Evolutionary conservation across 1,140 invertebrate species (phyloP).

Genomic region (Hylaeus volcanicus): DNA sequence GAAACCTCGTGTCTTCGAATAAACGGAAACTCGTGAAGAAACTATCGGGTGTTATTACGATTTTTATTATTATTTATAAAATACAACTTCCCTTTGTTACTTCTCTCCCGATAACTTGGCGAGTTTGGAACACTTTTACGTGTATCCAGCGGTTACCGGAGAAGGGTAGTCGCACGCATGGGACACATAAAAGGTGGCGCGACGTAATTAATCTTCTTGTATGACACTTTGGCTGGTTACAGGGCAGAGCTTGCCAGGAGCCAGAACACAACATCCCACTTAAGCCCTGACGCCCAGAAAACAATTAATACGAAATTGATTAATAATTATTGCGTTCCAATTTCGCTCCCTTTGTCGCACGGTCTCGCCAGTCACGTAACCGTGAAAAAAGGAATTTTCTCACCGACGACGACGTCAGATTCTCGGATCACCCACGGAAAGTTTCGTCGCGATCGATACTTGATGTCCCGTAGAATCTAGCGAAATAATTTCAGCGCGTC

Average conservation of each 20-base stretch:
- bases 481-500: neutral
- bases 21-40: neutral
- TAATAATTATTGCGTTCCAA: constrained; percentile 71
- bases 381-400: constrained; percentile 35
- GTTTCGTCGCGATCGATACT: neutral
- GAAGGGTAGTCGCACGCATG: constrained; percentile 55
- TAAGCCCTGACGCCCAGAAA: constrained; percentile 68
- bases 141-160: constrained; percentile 52
- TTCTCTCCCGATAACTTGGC: constrained; percentile 23
- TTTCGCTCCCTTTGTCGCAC: constrained; percentile 49
- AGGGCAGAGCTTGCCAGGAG: constrained; percentile 68
- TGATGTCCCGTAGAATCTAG: neutral
- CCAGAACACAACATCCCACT: constrained; percentile 75
- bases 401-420: neutral
- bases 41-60: neutral
- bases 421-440: neutral
- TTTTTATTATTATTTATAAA: neutral
- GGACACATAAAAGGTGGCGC: constrained; percentile 59
- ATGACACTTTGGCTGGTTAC: constrained; percentile 72
- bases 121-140: constrained; percentile 34
- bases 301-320: constrained; percentile 77
- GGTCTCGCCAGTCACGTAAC: constrained; percentile 51
- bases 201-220: constrained; percentile 74
- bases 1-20: neutral
- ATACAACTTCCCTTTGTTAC: neutral